phyloP scores from a whole-genome alignment of 2,888 invertebrate genomes.

The Coecobrya sp. region DNA sequence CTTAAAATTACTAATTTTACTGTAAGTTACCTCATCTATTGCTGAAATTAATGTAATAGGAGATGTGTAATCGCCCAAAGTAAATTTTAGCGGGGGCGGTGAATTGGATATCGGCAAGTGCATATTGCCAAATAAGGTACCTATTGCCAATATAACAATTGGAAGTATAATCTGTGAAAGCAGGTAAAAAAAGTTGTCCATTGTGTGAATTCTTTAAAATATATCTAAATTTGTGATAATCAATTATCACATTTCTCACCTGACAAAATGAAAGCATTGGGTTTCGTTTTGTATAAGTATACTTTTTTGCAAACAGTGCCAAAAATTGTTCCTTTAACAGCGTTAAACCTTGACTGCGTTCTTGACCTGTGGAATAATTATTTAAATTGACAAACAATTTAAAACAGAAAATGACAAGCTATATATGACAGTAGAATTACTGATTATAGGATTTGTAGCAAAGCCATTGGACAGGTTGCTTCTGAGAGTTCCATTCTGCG shows the following conservation, averaged over 20 bases:
- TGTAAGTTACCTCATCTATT: slow-evolving; percentile 75
- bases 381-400: too few species aligned
- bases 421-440: not conserved
- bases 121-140: slow-evolving; percentile 82
- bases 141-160: slow-evolving; percentile 82
- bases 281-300: slow-evolving; percentile 84
- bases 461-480: too few species aligned
- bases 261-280: too few species aligned
- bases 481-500: too few species aligned
- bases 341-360: slow-evolving; percentile 72
- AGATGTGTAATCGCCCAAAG: slow-evolving; percentile 78
- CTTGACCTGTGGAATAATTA: slow-evolving; percentile 22
- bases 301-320: slow-evolving; percentile 83
- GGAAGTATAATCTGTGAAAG: slow-evolving; percentile 82
- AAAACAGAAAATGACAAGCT: too few species aligned
- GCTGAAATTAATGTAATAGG: slow-evolving; percentile 81
- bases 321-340: slow-evolving; percentile 83
- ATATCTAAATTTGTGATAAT: too few species aligned
- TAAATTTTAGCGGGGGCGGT: slow-evolving; percentile 82
- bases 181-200: not conserved
- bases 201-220: too few species aligned
- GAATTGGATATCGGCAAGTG: slow-evolving; percentile 67
- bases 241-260: too few species aligned
- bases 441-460: too few species aligned
- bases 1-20: too few species aligned